Evolutionary conservation across 30 jellyfish, hydroid and myxozoan species (phyloP), one percentile per base, ranked within the genome.

Genomic region (Pseudorhiza aurosa): DNA sequence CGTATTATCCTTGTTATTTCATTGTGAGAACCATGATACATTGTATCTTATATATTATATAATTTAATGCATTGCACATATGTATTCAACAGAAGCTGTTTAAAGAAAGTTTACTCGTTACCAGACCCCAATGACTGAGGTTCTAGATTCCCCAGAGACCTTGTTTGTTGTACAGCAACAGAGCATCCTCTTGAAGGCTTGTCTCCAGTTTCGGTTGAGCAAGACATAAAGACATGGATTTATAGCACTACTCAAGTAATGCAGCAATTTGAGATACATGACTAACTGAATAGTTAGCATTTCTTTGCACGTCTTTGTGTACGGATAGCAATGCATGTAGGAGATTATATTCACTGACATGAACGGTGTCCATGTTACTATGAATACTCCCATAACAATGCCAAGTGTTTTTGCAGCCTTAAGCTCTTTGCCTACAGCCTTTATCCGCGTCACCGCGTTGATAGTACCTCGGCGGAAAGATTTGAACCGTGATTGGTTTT

Each of bases 381-480:
- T 42, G 37, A 91, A 91, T 28, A 91, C 81, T n/a, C 96, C 87
- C 88, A 91, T 82, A 0, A 91, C 91, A 32, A 91, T 24, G 12
- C 95, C 92, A 28, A 91, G 64, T 19, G 95, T 91, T 42, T 83
- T 72, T 15, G 98, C 98, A 3, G 98, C 98, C 36, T 91, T 91
- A 15, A 91, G 56, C 72, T 91, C 98, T 25, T 88, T 47, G 30
- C 95, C 86, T 10, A 83, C 89, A 2, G 81, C 62, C 36, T 45
- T 57, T 55, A 77, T 26, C 62, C 56, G 55, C 22, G 73, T 60
- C 63, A 58, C 68, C 15, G 82, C 89, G 12, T 58, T 65, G n/a
- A 77, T 22, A 8, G 89, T 77, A 2, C 89, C 89, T 8, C 89
- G 64, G 39, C 89, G 68, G 9, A 77, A 2, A 8, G 82, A 60